Percentiles rank a stretch among this genome's conserved stretches.
These are phyloP conservation scores for Xestia rhomboidea DNA, from an alignment of 2,888 invertebrate genomes.

Conservation along the genomic window DNA sequence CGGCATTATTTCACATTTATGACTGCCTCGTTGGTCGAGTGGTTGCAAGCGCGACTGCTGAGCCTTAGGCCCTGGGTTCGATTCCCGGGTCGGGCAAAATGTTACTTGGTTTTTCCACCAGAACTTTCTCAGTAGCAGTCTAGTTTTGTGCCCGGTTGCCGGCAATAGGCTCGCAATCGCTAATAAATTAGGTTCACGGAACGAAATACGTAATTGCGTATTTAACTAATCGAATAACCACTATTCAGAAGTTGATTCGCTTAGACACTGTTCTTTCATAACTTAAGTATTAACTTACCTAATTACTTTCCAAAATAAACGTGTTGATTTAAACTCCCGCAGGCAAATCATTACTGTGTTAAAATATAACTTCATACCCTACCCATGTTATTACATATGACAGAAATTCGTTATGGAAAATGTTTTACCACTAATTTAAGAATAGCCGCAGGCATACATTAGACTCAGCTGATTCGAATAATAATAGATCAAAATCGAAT, in stretches of 20 bases:
- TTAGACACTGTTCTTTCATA: neutral
- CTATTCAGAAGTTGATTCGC: neutral
- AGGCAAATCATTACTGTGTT: neutral
- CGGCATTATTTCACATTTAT: neutral
- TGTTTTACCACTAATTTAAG: slow-evolving; percentile 23
- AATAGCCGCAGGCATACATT: slow-evolving; percentile 10
- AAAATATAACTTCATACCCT: slow-evolving; percentile 4
- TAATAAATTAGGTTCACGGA: slow-evolving; percentile 15
- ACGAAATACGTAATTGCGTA: neutral
- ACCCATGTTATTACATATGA: slow-evolving; percentile 6
- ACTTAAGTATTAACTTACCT: neutral
- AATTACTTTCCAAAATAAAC: neutral
- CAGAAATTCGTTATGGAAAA: neutral
- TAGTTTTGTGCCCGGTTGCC: too few relatives aligned
- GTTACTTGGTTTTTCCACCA: too few relatives aligned
- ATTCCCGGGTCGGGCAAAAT: too few relatives aligned
- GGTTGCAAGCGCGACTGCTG: too few relatives aligned
- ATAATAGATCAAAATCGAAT: slow-evolving; percentile 32
- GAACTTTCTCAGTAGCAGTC: too few relatives aligned
- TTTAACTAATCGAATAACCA: neutral
- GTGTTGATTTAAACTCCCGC: slow-evolving; percentile 13
- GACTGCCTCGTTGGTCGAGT: too few relatives aligned
- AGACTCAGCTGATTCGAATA: slow-evolving; percentile 21
- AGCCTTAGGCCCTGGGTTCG: too few relatives aligned
- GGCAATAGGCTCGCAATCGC: too few relatives aligned